Base-by-base conservation (phyloP, 2,113 vertebrate genomes). In the Carollia perspicillata region DNA sequence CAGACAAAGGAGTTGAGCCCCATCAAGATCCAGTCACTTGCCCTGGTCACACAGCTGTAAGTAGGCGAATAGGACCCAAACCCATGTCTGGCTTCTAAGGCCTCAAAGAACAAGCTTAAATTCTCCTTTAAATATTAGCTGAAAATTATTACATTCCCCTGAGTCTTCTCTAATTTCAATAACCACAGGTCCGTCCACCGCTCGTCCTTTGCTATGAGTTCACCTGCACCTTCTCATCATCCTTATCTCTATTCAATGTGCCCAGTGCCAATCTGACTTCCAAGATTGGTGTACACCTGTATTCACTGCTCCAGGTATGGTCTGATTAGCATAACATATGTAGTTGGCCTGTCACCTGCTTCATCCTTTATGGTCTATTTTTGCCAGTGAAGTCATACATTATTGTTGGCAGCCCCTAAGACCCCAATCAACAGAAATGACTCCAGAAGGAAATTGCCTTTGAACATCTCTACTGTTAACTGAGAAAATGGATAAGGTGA, bases 381-480 rank as follows among this genome's bases (percentile, higher is more conserved):
- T 69, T 69, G 53, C 60, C 28, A 53, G 86, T 26, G 37, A 89
- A 81, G 40, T 37, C 53, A 69, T 53, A 66, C 37, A 13, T 86
- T 90, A 89, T 89, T 72, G 68, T 66, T 35, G 12, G 35, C 28
- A 90, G 33, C n/a, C 37, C 79, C 44, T 69, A 84, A 55, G 65
- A 60, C 63, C 51, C 55, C 53, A 71, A 63, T 93, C 68, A 71
- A 91, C 92, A 97, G 28, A 88, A 89, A 51, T 66, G 58, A 84
- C 49, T 83, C 28, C 42, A 91, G 35, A 63, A 44, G n/a, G 35
- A 94, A 95, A 93, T 11, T 58, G 26, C 83, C 63, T 77, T 44
- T 65, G 78, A 83, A 72, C 75, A 65, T 78, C 2, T 89, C 81
- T 81, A 40, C 23, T 30, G 9, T 78, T 92, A 90, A 51, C 35